These are phyloP conservation scores for Drosophila tsacasi DNA, from an alignment of 1,140 invertebrate species.

Conservation along the genomic window DNA sequence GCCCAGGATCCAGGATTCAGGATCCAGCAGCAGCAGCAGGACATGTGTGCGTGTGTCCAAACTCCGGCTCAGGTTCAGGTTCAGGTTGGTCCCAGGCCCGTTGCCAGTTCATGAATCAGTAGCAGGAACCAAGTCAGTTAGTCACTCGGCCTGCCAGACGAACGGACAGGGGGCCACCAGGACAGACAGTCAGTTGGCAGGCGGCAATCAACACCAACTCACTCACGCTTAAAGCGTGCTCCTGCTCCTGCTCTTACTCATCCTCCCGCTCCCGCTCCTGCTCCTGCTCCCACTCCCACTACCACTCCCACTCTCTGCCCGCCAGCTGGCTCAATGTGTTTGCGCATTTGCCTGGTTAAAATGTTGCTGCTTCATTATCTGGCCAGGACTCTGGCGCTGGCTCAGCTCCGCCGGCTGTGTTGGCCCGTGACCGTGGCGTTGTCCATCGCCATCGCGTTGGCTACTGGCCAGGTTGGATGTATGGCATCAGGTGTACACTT, in stretches of 20 bases:
- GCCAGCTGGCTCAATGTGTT: slow-evolving; percentile 35
- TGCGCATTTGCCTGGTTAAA: slow-evolving; percentile 81
- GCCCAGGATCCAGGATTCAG: neutral
- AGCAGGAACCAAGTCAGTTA: slow-evolving; percentile 63
- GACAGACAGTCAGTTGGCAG: slow-evolving; percentile 44
- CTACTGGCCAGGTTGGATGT: slow-evolving; percentile 26
- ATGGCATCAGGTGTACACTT: slow-evolving; percentile 9
- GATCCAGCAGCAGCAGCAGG: neutral
- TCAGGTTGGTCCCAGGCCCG: slow-evolving; percentile 64
- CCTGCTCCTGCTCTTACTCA: neutral
- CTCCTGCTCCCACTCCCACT: neutral
- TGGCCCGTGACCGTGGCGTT: slow-evolving; percentile 14
- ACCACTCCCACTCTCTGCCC: neutral
- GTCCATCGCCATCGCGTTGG: slow-evolving; percentile 19
- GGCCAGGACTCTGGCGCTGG: slow-evolving; percentile 53
- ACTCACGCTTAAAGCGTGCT: slow-evolving; percentile 13
- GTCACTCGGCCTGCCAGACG: slow-evolving; percentile 39
- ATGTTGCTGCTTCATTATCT: slow-evolving; percentile 83
- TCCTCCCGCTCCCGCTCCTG: neutral
- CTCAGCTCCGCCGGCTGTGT: slow-evolving; percentile 30
- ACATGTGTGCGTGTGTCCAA: slow-evolving; percentile 16
- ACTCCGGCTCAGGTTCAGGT: slow-evolving; percentile 29
- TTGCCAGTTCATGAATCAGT: slow-evolving; percentile 83
- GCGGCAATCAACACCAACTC: slow-evolving; percentile 70
- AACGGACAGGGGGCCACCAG: neutral